Conservation (phyloP, 1,140 invertebrate species). For the Heterodera schachtii region DNA sequence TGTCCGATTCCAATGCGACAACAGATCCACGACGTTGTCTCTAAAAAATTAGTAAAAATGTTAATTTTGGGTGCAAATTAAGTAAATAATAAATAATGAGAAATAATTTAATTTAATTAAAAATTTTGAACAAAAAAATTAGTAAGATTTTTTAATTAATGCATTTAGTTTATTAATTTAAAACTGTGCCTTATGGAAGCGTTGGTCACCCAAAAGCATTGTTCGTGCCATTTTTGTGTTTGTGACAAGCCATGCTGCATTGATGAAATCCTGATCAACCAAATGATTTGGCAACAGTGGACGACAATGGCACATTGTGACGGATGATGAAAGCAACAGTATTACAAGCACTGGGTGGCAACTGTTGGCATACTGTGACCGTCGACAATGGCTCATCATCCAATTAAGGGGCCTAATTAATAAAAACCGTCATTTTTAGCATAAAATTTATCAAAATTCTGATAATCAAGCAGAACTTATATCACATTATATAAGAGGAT, state of each 20-base stretch:
- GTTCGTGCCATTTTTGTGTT: conserved; percentile 27
- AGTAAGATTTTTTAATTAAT: too few species aligned
- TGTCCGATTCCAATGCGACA: conserved; percentile 61
- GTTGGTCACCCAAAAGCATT: conserved; percentile 42
- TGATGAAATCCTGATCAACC: conserved; percentile 35
- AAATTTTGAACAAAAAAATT: too few species aligned
- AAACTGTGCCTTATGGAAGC: conserved; percentile 38
- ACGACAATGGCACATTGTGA: conserved; percentile 9
- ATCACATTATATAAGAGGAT: too few species aligned
- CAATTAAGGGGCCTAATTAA: too few species aligned
- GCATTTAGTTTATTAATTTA: too few species aligned
- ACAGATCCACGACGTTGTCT: conserved; percentile 49
- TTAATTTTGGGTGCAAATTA: too few species aligned
- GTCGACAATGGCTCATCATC: neutral
- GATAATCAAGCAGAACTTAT: too few species aligned
- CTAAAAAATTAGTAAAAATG: conserved; percentile 26
- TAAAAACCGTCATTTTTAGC: too few species aligned
- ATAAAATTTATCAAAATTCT: too few species aligned
- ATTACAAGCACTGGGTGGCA: neutral
- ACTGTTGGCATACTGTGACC: neutral
- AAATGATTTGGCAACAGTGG: conserved; percentile 34
- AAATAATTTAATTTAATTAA: too few species aligned
- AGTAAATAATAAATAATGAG: too few species aligned
- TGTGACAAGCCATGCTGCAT: conserved; percentile 35
- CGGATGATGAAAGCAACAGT: neutral